phyloP scores from a whole-genome alignment of 2,797 vertebrate species.

The Channa striata region DNA sequence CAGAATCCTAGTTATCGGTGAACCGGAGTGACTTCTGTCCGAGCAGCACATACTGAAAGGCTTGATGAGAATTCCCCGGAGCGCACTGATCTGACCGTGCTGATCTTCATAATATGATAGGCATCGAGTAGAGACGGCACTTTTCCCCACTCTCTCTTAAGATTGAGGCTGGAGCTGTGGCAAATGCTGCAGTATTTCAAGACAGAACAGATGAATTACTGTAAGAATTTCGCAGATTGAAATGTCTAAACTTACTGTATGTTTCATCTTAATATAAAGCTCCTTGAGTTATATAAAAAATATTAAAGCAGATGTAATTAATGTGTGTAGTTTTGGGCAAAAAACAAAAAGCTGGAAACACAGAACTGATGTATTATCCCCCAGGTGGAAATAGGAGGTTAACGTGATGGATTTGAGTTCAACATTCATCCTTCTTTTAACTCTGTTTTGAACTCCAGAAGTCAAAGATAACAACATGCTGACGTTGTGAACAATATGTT shows the following conservation, averaged over 20 bases:
- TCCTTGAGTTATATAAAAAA: background rate
- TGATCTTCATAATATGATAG: slow-evolving; percentile 39
- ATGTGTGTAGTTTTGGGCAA: background rate
- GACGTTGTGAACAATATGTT: background rate
- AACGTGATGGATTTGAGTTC: background rate
- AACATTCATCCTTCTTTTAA: background rate
- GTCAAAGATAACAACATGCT: background rate
- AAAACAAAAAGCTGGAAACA: background rate
- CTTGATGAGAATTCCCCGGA: slow-evolving; percentile 40
- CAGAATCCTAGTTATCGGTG: slow-evolving; percentile 21
- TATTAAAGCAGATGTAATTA: background rate
- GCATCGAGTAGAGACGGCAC: slow-evolving; percentile 27
- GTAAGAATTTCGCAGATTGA: background rate
- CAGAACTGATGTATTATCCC: background rate
- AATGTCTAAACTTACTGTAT: background rate
- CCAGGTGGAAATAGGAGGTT: background rate
- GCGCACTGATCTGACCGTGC: slow-evolving; percentile 16
- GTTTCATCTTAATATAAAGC: background rate
- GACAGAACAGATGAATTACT: background rate
- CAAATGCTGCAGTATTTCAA: background rate
- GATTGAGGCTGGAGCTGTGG: background rate
- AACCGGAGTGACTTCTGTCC: slow-evolving; percentile 28
- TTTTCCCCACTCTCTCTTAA: slow-evolving; percentile 8
- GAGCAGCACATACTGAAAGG: slow-evolving; percentile 30
- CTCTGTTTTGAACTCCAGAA: background rate